Conservation (phyloP, 1,140 invertebrate genomes). For the Papilio helenus region DNA sequence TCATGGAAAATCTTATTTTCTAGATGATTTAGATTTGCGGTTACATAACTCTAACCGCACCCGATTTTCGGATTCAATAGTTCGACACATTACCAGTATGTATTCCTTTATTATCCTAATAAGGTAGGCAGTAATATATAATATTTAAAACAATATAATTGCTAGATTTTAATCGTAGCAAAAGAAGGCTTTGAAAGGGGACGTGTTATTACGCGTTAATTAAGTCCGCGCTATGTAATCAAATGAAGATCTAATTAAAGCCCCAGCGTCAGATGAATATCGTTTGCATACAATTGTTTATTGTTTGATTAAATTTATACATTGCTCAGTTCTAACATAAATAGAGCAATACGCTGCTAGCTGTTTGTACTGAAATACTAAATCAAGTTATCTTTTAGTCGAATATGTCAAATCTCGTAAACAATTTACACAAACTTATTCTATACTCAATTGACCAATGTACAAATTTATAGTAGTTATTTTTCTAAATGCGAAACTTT, state of each 20-base stretch:
- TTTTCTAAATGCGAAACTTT: not conserved
- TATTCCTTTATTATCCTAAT: not conserved
- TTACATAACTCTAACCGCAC: not conserved
- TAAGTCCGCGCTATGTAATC: slow-evolving; percentile 40
- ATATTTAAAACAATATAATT: not conserved
- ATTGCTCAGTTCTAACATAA: not conserved
- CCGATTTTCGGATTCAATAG: not conserved
- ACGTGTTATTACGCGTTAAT: slow-evolving; percentile 46
- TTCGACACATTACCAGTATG: no score
- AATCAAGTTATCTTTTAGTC: not conserved
- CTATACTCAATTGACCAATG: not conserved
- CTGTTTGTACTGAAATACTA: not conserved
- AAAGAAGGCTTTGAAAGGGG: not conserved
- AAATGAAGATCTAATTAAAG: slow-evolving; percentile 15
- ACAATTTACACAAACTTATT: not conserved
- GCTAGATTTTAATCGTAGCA: not conserved
- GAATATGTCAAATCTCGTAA: not conserved
- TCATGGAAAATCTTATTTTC: not conserved
- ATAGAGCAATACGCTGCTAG: not conserved
- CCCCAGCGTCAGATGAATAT: slow-evolving; percentile 30
- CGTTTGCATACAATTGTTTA: slow-evolving; percentile 28
- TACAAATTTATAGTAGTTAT: no score
- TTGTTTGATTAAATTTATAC: not conserved
- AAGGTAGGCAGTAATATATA: not conserved
- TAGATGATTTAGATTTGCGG: not conserved